A percentile compares a stretch with the other conserved stretches of the same genome.
Evolutionary conservation across 2,888 invertebrate species (phyloP).

Genomic region (Zonitis immaculata): DNA sequence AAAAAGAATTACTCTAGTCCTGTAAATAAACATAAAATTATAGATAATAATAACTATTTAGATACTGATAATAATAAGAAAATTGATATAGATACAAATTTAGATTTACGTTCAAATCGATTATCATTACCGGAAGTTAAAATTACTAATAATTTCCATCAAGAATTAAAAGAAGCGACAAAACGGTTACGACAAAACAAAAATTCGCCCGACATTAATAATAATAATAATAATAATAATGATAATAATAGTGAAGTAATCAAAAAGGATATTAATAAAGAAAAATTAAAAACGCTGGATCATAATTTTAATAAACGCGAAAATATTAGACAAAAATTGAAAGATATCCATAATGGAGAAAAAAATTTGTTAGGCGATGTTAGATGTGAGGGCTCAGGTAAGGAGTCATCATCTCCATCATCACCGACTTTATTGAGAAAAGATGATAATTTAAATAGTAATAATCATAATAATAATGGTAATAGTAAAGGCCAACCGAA

Average conservation of each 20-base stretch:
- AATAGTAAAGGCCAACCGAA: conserved; percentile 46
- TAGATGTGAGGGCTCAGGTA: conserved; percentile 56
- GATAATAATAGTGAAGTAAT: too few relatives aligned
- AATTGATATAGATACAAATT: conserved; percentile 45
- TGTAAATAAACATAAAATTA: conserved; percentile 30
- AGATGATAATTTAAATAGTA: too few relatives aligned
- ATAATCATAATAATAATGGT: too few relatives aligned
- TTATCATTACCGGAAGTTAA: conserved; percentile 45
- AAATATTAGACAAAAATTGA: conserved; percentile 50
- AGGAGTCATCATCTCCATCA: conserved; percentile 59
- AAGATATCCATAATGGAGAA: conserved; percentile 51
- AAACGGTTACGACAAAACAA: conserved; percentile 34
- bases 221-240: too few relatives aligned
- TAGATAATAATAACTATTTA: conserved; percentile 12
- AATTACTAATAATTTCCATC: conserved; percentile 53
- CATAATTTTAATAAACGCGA: conserved; percentile 48
- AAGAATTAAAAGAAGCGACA: conserved; percentile 50
- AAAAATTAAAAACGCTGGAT: conserved; percentile 50
- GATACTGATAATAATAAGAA: conserved; percentile 9
- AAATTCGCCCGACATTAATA: conserved; percentile 5
- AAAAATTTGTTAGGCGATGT: conserved; percentile 49
- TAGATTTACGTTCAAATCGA: conserved; percentile 40
- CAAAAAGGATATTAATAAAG: conserved; percentile 44
- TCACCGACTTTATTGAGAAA: conserved; percentile 48
- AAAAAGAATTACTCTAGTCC: conserved; percentile 51